Percentiles rank a stretch among this genome's conserved stretches.
phyloP scores from a whole-genome alignment of 2,113 vertebrate species.

The Poeciliopsis prolifica region DNA sequence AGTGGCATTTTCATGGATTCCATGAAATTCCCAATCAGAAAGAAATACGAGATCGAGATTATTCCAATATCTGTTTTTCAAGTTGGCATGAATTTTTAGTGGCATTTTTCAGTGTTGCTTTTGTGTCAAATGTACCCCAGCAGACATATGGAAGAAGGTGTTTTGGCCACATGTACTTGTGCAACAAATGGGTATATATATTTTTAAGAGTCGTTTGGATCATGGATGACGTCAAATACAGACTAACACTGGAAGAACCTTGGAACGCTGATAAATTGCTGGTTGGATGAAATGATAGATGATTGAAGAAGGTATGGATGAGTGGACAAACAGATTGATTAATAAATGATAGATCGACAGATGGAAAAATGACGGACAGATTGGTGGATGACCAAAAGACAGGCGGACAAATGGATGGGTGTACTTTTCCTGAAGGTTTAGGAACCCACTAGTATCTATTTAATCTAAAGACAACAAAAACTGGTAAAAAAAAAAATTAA shows the following conservation, averaged over 20 bases:
- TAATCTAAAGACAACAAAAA: neutral
- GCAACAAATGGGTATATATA: no score
- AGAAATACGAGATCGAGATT: neutral
- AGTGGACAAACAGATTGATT: no score
- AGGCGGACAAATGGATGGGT: neutral
- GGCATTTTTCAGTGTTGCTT: neutral
- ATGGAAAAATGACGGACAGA: neutral
- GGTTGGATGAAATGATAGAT: no score
- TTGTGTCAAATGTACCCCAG: neutral
- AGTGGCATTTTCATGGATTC: neutral
- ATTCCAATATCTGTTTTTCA: neutral
- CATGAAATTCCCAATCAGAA: neutral
- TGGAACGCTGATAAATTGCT: no score
- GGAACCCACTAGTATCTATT: neutral
- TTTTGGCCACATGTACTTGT: no score
- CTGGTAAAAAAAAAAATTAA: neutral
- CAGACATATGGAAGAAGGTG: neutral
- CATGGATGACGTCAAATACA: no score
- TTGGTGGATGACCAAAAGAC: neutral
- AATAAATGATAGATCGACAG: neutral
- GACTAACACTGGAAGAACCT: no score
- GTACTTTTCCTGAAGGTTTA: neutral
- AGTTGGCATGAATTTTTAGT: neutral
- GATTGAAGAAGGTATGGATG: no score
- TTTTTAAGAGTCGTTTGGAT: no score